phyloP scores from a whole-genome alignment of 2,888 invertebrate genomes.

The Agrochola lychnidis region DNA sequence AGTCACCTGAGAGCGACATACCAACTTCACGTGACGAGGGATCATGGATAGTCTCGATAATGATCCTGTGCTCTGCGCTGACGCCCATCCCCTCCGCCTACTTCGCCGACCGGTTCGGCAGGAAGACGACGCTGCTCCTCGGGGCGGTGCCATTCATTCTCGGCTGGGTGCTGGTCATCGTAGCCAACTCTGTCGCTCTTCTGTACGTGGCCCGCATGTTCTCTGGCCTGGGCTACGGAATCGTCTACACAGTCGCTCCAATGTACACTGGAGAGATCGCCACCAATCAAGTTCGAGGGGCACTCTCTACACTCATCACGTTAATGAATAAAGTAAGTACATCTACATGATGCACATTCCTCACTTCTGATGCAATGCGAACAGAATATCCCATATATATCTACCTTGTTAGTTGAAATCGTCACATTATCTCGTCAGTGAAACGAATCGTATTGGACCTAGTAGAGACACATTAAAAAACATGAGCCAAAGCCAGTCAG shows the following conservation, averaged over 20 bases:
- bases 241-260: slow-evolving; percentile 91
- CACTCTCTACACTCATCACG: slow-evolving; percentile 91
- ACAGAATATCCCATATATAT: slow-evolving; percentile 9
- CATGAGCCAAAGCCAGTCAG: slow-evolving; percentile 59
- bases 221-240: slow-evolving; percentile 92
- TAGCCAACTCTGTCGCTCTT: slow-evolving; percentile 89
- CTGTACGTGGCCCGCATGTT: slow-evolving; percentile 92
- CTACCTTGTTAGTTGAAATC: slow-evolving; percentile 21
- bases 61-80: slow-evolving; percentile 92
- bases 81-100: slow-evolving; percentile 92
- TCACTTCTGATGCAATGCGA: slow-evolving; percentile 23
- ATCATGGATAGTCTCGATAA: slow-evolving; percentile 92
- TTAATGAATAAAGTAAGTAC: slow-evolving; percentile 89
- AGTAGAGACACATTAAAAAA: slow-evolving; percentile 62
- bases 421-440: slow-evolving; percentile 22
- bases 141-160: slow-evolving; percentile 91
- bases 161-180: slow-evolving; percentile 92
- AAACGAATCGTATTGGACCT: slow-evolving; percentile 53
- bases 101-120: slow-evolving; percentile 92
- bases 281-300: slow-evolving; percentile 91
- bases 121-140: slow-evolving; percentile 92
- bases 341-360: slow-evolving; percentile 8
- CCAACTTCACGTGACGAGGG: slow-evolving; percentile 88
- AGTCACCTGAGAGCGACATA: slow-evolving; percentile 85
- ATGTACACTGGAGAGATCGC: slow-evolving; percentile 92